These are phyloP conservation scores for Chaetodon auriga DNA, from an alignment of 2,113 vertebrate genomes.

Conservation along the genomic window DNA sequence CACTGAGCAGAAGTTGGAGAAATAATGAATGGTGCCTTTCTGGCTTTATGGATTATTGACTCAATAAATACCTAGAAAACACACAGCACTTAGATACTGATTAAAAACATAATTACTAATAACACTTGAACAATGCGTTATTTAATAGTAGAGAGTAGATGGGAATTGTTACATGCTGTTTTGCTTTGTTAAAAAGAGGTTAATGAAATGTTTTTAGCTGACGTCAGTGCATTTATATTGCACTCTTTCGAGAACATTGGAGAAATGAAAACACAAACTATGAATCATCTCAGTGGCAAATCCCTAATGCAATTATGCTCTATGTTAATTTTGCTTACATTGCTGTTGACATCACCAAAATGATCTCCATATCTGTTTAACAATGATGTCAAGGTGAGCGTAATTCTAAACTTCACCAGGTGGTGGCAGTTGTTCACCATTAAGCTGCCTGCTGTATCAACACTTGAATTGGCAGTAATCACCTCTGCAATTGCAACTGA, in stretches of 20 bases:
- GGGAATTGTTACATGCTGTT: neutral
- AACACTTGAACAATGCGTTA: neutral
- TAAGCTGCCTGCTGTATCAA: conserved; percentile 18
- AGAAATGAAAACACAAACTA: neutral
- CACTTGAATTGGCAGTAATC: conserved; percentile 41
- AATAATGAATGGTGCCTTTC: neutral
- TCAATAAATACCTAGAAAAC: neutral
- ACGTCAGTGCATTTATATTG: conserved; percentile 25
- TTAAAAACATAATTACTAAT: conserved; percentile 7
- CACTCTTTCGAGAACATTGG: conserved; percentile 4
- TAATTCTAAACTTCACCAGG: conserved; percentile 66
- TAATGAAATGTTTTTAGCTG: conserved; percentile 16
- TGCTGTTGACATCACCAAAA: conserved; percentile 21
- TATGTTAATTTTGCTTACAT: conserved; percentile 28
- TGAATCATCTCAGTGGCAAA: conserved; percentile 20
- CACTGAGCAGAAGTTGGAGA: neutral
- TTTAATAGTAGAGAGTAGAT: neutral
- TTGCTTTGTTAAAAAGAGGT: conserved; percentile 5
- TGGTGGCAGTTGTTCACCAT: conserved; percentile 81
- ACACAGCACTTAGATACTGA: neutral
- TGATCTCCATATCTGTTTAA: neutral
- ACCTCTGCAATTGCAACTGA: conserved; percentile 45
- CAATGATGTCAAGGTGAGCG: conserved; percentile 44
- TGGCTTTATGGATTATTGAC: neutral
- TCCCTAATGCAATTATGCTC: conserved; percentile 5